Evolutionary conservation across 2,113 vertebrate species (phyloP).

Genomic region (Machaerirhynchus nigripectus): DNA sequence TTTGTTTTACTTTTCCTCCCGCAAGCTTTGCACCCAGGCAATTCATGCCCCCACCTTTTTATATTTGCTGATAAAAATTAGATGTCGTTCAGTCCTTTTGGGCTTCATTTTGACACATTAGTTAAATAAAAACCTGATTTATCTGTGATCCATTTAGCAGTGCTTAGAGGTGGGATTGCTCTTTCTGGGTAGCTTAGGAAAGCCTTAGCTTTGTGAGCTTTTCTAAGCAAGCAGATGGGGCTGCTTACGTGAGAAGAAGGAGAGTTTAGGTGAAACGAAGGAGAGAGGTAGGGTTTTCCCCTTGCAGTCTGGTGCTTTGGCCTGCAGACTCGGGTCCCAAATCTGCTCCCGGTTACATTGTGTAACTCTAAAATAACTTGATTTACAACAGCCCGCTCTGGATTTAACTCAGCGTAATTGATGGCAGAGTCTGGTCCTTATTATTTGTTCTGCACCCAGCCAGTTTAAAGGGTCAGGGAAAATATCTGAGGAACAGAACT

Average conservation of each 20-base stretch:
- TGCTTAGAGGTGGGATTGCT: not conserved
- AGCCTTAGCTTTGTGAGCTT: not conserved
- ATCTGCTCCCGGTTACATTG: conserved; percentile 7
- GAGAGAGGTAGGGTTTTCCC: not conserved
- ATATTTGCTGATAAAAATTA: conserved; percentile 36
- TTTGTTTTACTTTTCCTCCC: not conserved
- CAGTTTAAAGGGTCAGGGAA: conserved; percentile 48
- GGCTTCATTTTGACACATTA: conserved; percentile 5
- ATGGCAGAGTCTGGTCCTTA: conserved; percentile 39
- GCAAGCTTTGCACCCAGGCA: not conserved
- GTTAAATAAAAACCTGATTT: conserved; percentile 24
- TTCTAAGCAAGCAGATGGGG: not conserved
- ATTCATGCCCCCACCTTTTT: not conserved
- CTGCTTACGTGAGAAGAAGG: not conserved
- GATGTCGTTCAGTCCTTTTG: conserved; percentile 5
- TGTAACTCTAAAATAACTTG: conserved; percentile 15
- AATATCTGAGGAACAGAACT: conserved; percentile 38
- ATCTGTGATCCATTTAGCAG: not conserved
- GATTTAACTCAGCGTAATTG: not conserved
- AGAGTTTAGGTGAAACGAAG: not conserved
- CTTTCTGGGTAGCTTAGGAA: not conserved
- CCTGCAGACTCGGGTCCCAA: not conserved
- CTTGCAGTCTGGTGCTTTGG: not conserved
- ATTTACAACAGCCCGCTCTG: conserved; percentile 13
- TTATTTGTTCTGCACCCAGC: conserved; percentile 37